Evolutionary conservation across 2,113 vertebrate species (phyloP), one percentile per base, ranked within the genome.

Genomic region (Corydoras sp.): DNA sequence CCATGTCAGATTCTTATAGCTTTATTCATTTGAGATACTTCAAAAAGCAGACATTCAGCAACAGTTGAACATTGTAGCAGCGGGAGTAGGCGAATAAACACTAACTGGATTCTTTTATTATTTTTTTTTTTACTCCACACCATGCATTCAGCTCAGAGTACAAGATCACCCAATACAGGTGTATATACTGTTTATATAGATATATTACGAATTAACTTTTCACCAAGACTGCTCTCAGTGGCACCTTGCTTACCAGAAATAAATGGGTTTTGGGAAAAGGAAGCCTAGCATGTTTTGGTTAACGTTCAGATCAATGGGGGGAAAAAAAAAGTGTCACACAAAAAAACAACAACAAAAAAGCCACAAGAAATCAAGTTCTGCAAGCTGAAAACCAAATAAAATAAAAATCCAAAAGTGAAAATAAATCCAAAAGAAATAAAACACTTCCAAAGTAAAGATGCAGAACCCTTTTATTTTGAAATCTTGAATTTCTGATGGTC

Each of bases 21-120:
- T 91, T 90, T 90, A 90, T 90, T 91, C 85, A 85, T 85, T 81
- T 85, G 73, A 77, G 80, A 82, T 87, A 86, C 81, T 85, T 86
- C 78, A 87, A 87, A 87, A 85, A 89, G 89, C 88, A 86, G 81
- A 88, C 86, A 89, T 89, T 89, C 83, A 89, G 86, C 83, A 86
- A 90, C 85, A 86, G 75, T 86, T 87, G 72, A 85, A 88, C 89
- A 89, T 81, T 79, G 77, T 86, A 89, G 87, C 86, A 88, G 87
- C 83, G 73, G 85, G 80, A 88, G 82, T 43, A 85, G 78, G 81
- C 48, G 15, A 83, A 84, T 79, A 63, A 83, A 87, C 82, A 86
- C 83, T 82, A 86, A 84, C 80, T 77, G 73, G 85, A 75, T 75
- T 80, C 35, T 49, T 69, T 68, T 65, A 1, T 63, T 72, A 14